Evolutionary conservation across 2,888 invertebrate genomes (phyloP).

Genomic region (Drosophila melanosoma): DNA sequence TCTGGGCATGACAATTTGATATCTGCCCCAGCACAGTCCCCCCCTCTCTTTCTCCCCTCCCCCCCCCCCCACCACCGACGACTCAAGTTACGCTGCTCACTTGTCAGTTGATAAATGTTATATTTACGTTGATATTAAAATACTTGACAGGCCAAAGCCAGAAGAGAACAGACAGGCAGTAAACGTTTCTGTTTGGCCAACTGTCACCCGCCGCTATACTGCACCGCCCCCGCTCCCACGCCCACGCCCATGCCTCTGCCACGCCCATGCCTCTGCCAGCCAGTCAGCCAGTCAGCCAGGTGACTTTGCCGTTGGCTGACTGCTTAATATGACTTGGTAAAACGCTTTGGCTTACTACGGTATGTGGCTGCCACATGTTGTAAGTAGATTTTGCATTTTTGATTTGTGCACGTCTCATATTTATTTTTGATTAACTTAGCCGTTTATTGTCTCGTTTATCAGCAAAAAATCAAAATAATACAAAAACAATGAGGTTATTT

Average conservation of each 20-base stretch:
- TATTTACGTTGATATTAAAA: conserved; percentile 67
- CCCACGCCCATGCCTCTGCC: no score
- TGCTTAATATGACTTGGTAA: neutral
- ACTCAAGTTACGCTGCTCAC: neutral
- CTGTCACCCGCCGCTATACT: neutral
- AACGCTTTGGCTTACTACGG: neutral
- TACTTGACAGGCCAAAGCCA: conserved; percentile 45
- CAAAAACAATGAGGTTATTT: conserved; percentile 26
- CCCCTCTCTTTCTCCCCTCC: neutral
- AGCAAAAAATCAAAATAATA: neutral
- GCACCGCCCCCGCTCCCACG: neutral
- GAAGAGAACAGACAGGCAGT: neutral
- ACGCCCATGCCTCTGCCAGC: no score
- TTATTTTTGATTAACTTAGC: conserved; percentile 57
- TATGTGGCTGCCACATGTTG: conserved; percentile 1
- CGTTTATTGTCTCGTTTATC: conserved; percentile 42
- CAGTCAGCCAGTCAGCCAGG: neutral
- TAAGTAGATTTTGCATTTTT: conserved; percentile 29
- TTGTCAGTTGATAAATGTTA: conserved; percentile 57
- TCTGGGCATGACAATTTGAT: conserved; percentile 49
- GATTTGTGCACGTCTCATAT: conserved; percentile 39
- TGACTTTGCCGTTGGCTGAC: neutral
- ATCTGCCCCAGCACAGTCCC: conserved; percentile 1
- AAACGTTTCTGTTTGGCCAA: conserved; percentile 10
- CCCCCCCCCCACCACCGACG: no score